Evolutionary conservation across 2,113 vertebrate species (phyloP), one percentile per base, ranked within the genome.

Genomic region (Notothenia rossii): DNA sequence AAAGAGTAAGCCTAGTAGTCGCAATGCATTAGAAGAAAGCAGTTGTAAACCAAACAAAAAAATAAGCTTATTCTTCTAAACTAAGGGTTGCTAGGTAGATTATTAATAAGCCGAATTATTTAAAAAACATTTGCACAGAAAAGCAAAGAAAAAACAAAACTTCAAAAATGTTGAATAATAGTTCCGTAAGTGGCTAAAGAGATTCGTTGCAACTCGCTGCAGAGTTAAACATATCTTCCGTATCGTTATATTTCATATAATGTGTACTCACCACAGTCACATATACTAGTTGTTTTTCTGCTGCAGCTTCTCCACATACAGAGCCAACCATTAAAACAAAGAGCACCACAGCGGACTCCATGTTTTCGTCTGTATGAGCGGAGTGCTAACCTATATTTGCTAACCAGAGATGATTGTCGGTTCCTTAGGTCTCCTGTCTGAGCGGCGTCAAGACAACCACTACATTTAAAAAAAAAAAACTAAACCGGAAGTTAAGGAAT

Each of bases 221-320:
- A 10, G n/a, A 43, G 45, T 18, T 58, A 9, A 66, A 56, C 10
- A 12, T 12, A 69, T 56, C 46, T 36, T 43, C 46, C 1, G n/a
- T 5, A 10, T 3, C 48, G 8, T 58, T 9, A 14, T 10, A 17
- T 0, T 40, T 17, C 1, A 14, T 2, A 14, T 1, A 9, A 14
- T n/a, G 1, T 11, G 20, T 15, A 92, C 92, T 90, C 72, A 94
- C 93, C 89, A 93, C 88, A 3, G 91, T 92, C 67, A 88, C 91
- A 45, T 88, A 93, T 0, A 63, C 43, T 1, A 91, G 78, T 40
- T 82, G 53, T 40, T 46, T 82, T 7, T 76, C 88, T 2, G 84
- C 63, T 1, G 65, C 68, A n/a, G 61, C 81, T 7, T 51, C 33
- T 64, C 46, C 75, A 20, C 69, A 84, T 14, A 88, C 14, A 11